Conservation (phyloP, 2,888 invertebrate species). For the Clanis bilineata region DNA sequence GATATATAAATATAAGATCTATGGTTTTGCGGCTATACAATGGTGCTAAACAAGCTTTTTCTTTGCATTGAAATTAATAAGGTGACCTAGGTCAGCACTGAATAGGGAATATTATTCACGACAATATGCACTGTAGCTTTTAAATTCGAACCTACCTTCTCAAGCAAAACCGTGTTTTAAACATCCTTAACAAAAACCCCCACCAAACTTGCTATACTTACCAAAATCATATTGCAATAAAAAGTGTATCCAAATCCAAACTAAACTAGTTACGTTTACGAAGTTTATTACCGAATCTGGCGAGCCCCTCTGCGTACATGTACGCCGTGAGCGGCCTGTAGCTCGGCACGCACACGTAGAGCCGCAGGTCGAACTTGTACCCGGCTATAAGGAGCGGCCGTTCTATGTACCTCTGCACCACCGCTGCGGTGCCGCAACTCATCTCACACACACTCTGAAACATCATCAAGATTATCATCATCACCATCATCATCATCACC, state of each 20-base stretch:
- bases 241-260: background rate
- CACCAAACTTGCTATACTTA: background rate
- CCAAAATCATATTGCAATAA: background rate
- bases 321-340: conserved; percentile 94
- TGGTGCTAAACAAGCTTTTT: no score
- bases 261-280: background rate
- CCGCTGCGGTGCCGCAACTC: conserved; percentile 89
- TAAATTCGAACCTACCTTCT: no score
- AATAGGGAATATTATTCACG: no score
- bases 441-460: conserved; percentile 88
- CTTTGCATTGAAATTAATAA: no score
- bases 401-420: conserved; percentile 91
- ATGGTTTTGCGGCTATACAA: no score
- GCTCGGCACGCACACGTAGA: conserved; percentile 94
- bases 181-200: background rate
- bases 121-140: no score
- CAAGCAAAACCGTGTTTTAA: background rate
- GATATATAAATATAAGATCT: no score
- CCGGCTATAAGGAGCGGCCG: conserved; percentile 91
- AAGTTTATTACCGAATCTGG: conserved; percentile 73
- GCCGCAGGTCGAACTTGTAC: conserved; percentile 95
- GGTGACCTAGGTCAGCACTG: no score
- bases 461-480: background rate
- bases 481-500: no score
- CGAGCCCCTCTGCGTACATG: conserved; percentile 93